These are phyloP conservation scores for Synaphobranchus kaupii DNA, from an alignment of 2,797 vertebrate genomes.

Conservation along the genomic window DNA sequence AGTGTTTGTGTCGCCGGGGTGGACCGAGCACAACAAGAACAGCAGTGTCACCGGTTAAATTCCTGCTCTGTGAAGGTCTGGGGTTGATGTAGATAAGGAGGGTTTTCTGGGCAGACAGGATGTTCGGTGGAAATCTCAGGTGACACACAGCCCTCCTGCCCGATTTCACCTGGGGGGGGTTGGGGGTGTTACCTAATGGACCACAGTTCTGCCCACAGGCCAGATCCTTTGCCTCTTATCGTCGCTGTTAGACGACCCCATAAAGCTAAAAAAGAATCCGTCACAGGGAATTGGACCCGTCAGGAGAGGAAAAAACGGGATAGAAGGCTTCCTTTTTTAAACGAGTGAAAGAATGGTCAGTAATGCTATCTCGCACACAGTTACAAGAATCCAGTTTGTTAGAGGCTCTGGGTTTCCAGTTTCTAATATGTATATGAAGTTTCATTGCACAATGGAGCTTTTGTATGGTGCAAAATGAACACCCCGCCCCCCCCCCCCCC, in stretches of 20 bases:
- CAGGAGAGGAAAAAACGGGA: conserved; percentile 68
- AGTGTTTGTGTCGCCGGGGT: conserved; percentile 1
- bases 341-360: conserved; percentile 69
- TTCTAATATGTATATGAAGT: conserved; percentile 89
- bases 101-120: conserved; percentile 54
- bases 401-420: conserved; percentile 76
- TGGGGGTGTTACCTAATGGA: conserved; percentile 73
- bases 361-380: conserved; percentile 85
- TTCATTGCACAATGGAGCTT: conserved; percentile 82
- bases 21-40: conserved; percentile 37
- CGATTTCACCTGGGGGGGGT: conserved; percentile 60
- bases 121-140: conserved; percentile 68
- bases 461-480: conserved; percentile 80
- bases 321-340: conserved; percentile 59
- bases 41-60: conserved; percentile 52
- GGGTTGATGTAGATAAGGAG: conserved; percentile 57
- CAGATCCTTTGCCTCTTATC: conserved; percentile 61
- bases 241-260: conserved; percentile 70
- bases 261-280: conserved; percentile 55
- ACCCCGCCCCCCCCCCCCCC: conserved; percentile 67
- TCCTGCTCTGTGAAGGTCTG: conserved; percentile 61
- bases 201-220: conserved; percentile 68
- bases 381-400: conserved; percentile 80
- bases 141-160: conserved; percentile 59
- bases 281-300: conserved; percentile 67